Base-by-base conservation (phyloP, 2,797 vertebrate species). In the Orestias chungarensis region DNA sequence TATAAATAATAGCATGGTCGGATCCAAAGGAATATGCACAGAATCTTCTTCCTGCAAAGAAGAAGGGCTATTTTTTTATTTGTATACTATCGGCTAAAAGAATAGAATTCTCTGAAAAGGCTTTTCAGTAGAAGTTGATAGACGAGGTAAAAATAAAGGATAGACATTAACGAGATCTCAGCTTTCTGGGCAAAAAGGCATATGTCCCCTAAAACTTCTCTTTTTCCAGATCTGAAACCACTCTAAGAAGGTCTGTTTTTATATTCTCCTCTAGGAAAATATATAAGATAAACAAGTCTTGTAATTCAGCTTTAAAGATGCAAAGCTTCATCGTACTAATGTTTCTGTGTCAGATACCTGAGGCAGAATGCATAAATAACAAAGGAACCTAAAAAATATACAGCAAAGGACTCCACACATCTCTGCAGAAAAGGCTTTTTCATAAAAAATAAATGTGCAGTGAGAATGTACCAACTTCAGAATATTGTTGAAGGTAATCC, bases 251-350 rank as follows among this genome's bases (percentile, higher is more conserved):
- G 31, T 35, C 55, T 64, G 59, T 17, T 64, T 42, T 42, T 42
- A 25, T 25, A 40, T 62, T 64, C 10, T 17, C 59, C 59, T 25
- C 23, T n/a, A 42, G 59, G 35, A 64, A 25, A 14, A 49, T 11
- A 66, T 23, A 54, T 25, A 42, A 38, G 54, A 46, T 23, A 43
- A 44, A 69, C 25, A 57, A 69, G 68, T 61, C 12, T 46, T 62
- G 42, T 70, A 29, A 38, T 38, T 62, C 59, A 33, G 43, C 25
- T 62, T 62, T 61, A 62, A 47, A 49, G 4, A 59, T 25, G 29
- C 23, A 46, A 68, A 52, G 49, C 49, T 54, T 55, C 20, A 43
- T 57, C 40, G 31, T 38, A 18, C 38, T 69, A 55, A 69, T 55
- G 42, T 44, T 23, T 29, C 25, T 54, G 27, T 68, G 40, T 57